These are phyloP conservation scores for Rhipidura dahli DNA, from an alignment of 2,113 vertebrate species.

Conservation along the genomic window DNA sequence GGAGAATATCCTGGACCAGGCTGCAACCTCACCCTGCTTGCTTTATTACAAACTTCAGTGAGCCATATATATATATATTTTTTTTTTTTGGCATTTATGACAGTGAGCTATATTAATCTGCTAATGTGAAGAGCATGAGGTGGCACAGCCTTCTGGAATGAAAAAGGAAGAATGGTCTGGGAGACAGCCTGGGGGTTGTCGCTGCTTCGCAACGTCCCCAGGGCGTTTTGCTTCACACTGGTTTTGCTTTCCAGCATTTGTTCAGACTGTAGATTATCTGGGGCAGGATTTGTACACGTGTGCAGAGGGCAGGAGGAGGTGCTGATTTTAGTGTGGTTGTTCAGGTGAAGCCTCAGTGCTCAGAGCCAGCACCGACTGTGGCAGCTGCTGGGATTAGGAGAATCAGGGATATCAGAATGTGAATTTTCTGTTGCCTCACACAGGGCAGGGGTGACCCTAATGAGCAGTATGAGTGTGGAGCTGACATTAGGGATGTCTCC, in stretches of 20 bases:
- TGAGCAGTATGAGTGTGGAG: not conserved
- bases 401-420: not conserved
- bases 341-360: not conserved
- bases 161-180: not conserved
- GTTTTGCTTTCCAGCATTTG: not conserved
- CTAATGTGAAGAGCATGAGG: not conserved
- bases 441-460: not conserved
- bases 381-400: not conserved
- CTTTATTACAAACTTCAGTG: not conserved
- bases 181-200: not conserved
- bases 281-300: not conserved
- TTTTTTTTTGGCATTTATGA: not conserved
- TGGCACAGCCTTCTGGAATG: not conserved
- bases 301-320: not conserved
- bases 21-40: not conserved
- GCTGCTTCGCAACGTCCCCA: not conserved
- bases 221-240: not conserved
- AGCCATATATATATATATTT: not conserved
- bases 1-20: constrained; percentile 12
- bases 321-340: not conserved
- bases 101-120: not conserved
- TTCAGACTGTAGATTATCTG: not conserved
- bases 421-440: not conserved
- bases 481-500: not conserved
- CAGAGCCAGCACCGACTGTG: not conserved